Conservation (phyloP, 2,888 invertebrate species). For the Aelia acuminata region DNA sequence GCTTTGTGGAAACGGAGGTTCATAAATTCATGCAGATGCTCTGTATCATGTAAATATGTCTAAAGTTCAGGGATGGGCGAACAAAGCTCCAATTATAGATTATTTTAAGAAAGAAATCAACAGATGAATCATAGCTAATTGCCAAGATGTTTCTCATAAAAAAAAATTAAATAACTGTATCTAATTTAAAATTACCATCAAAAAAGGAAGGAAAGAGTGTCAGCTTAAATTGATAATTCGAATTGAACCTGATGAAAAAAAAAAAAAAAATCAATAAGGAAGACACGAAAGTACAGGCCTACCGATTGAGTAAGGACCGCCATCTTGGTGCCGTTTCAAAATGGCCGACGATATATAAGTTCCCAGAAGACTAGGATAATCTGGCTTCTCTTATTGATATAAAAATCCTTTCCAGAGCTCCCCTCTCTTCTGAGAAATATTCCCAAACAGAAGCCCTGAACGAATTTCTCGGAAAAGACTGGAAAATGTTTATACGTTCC, state of each 20-base stretch:
- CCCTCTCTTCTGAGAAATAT: not conserved
- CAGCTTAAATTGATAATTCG: not conserved
- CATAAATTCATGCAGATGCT: too few species aligned
- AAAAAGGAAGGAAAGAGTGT: not conserved
- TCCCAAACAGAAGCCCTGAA: not conserved
- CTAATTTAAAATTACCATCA: not conserved
- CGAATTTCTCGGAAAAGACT: constrained; percentile 27
- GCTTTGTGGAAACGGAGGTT: too few species aligned
- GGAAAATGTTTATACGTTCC: constrained; percentile 9
- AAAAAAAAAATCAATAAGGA: not conserved
- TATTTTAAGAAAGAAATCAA: too few species aligned
- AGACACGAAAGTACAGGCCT: not conserved
- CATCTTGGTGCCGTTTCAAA: constrained; percentile 39
- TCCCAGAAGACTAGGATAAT: constrained; percentile 4
- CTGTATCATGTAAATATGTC: too few species aligned
- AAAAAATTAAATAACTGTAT: not conserved
- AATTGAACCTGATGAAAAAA: not conserved
- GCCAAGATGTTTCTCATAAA: not conserved
- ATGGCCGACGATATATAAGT: constrained; percentile 23
- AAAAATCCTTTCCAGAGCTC: not conserved
- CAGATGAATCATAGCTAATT: not conserved
- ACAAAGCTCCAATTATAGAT: too few species aligned
- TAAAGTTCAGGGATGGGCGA: too few species aligned
- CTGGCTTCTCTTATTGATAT: constrained; percentile 38
- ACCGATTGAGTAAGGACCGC: not conserved